Base-by-base conservation (phyloP, 2,888 invertebrate species). In the Dioctria rufipes region DNA sequence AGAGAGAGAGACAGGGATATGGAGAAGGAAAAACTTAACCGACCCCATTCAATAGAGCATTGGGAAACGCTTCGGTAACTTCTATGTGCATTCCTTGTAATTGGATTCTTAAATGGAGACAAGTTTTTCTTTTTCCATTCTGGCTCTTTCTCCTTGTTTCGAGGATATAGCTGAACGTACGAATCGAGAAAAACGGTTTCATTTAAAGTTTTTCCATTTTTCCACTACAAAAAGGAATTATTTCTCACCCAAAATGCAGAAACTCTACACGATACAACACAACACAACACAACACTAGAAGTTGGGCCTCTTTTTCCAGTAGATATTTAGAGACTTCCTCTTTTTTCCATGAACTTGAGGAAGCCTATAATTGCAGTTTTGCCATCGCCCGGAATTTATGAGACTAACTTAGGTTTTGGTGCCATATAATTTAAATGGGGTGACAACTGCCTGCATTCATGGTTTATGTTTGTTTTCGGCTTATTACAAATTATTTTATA, bases 21-120 rank as follows among this genome's bases (percentile, higher is more conserved):
- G 25, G 25, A 25, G 25, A 25, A 63, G 6, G 77, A 39, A 6
- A 63, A 37, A 49, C 63, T 75, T 75, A 75, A 39, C 40, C 60
- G 25, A 25, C 11, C 39, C 61, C 5, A 75, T 75, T 42, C n/a
- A 51, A 4, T n/a, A 42, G 37, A 40, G 73, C n/a, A 42, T 51
- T 43, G 42, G 73, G 73, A 40, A 60, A 39, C 60, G 60, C 73
- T 73, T 73, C 43, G 49, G 46, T 49, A 37, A 42, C 37, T 61
- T 61, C 63, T 63, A 77, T 77, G 61, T 46, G 37, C 77, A 63
- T 63, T 63, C 63, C 61, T 61, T 63, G 77, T 77, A 77, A 77
- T 77, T 77, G 77, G 77, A 77, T 77, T 37, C 77, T 77, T 77
- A 77, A 77, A 77, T 77, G 77, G 77, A 25, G 63, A 49, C 77